Base-by-base conservation (phyloP, 2,888 invertebrate genomes). In the Melipona beecheii region DNA sequence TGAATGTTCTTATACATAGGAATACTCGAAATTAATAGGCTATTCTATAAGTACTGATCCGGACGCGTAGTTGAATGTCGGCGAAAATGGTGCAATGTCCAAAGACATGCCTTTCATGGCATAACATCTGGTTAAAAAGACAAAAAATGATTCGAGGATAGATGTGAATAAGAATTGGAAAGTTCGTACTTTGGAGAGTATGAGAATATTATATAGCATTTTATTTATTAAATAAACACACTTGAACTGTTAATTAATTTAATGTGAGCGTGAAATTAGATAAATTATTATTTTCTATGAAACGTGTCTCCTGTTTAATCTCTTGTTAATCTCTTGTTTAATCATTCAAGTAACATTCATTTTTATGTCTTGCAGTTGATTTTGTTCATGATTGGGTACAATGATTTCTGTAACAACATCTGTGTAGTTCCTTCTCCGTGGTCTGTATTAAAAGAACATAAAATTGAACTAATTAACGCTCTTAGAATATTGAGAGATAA, bases 21-120 rank as follows among this genome's bases (percentile, higher is more conserved):
- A 95, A 91, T 97, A 97, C 93, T 96, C 96, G 0, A 95, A 96
- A 66, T 91, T 97, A 27, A 94, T 96, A 75, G 97, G 97, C 0
- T 97, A 96, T 88, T 95, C 96, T 0, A 91, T 95, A 11, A 94
- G 95, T 0, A 93, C 94, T 54, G 94, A 95, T 52, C 89, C 93
- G 75, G 93, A 89, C 9, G 95, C 96, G 0, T 94, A 95, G 88
- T 96, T 96, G 82, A 96, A 97, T 90, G 95, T 96, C 0, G 96
- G 96, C 24, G 96, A 96, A 91, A 89, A 93, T 73, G 96, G 95
- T 0, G 96, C 96, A 4, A 95, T 96, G 94, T 96, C 96, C 0
- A 91, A 93, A 11, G 96, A 96, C 81, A 93, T 96, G 89, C 95
- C 95, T 0, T 95, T 95, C 75, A 96, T 96, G 96, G 95, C 96